phyloP scores from a whole-genome alignment of 1,140 invertebrate species.

The Neelides sp. region DNA sequence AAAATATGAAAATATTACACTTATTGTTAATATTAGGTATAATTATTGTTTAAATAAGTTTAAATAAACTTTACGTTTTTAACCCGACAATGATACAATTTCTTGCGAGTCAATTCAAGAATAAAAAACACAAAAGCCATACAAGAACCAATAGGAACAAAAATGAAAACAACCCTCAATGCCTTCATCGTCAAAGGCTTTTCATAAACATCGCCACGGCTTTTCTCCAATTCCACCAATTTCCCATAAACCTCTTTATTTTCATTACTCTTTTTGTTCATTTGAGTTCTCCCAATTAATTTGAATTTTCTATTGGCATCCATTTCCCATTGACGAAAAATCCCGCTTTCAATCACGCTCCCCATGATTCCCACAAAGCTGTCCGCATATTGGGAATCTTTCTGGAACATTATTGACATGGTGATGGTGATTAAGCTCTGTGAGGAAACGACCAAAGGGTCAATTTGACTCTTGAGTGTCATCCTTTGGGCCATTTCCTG shows the following conservation, averaged over 20 bases:
- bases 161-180: constrained; percentile 1
- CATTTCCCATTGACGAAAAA: constrained; percentile 3
- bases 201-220: neutral
- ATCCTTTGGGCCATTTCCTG: constrained; percentile 5
- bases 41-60: no score
- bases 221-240: no score
- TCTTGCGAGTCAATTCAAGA: no score
- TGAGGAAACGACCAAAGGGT: neutral
- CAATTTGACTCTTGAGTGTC: constrained; percentile 3
- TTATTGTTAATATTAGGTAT: no score
- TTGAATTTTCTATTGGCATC: constrained; percentile 3
- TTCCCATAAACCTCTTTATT: no score
- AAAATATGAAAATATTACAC: no score
- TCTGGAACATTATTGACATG: constrained; percentile 1
- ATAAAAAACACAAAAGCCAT: neutral
- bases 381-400: constrained; percentile 3
- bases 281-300: neutral
- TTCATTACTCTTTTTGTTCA: neutral
- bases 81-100: no score
- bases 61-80: no score
- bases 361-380: constrained; percentile 2
- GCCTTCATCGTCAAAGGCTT: neutral
- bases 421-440: neutral
- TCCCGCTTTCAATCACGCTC: neutral
- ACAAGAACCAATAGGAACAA: neutral